Evolutionary conservation across 2,113 vertebrate genomes (phyloP), one percentile per base, ranked within the genome.

Genomic region (Pelodiscus sinensis): DNA sequence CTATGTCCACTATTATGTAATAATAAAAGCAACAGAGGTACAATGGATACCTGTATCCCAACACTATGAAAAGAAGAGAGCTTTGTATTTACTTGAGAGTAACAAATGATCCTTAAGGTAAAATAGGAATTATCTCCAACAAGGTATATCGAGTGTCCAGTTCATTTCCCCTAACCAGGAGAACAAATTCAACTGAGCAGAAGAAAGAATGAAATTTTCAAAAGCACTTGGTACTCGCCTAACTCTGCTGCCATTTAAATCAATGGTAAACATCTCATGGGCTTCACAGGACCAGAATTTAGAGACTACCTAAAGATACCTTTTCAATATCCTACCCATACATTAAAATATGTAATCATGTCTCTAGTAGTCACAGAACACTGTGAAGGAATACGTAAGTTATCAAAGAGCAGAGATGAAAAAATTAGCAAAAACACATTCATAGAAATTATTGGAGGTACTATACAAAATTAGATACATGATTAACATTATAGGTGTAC

Each of bases 401-500:
- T 91, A 82, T 9, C 73, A 56, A 92, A 89, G 2, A 87, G 62
- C 2, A 90, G 14, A 52, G 29, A 31, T 5, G 3, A 22, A 19
- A 6, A 81, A 31, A 44, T 11, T 82, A 82, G 2, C 56, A 19
- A 92, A 84, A 93, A 87, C 14, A 81, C 25, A 79, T n/a, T 68
- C 15, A 9, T 68, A 77, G 5, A 85, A 85, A 54, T 35, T 8
- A 77, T 13, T 71, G 19, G 73, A 6, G 18, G 82, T 50, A 78
- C 5, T 52, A 38, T 2, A 78, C 29, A 58, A 94, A 94, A 77
- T 50, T 13, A 82, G 38, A 83, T 3, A 56, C 1, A 15, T 2
- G 87, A 81, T 81, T 73, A 89, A 13, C 3, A 57, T 68, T 25
- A 51, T 52, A 78, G 62, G 68, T 93, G 21, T 98, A 99, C 99